These are phyloP conservation scores for Rhinatrema bivittatum DNA, from an alignment of 2,797 vertebrate genomes.

Conservation along the genomic window DNA sequence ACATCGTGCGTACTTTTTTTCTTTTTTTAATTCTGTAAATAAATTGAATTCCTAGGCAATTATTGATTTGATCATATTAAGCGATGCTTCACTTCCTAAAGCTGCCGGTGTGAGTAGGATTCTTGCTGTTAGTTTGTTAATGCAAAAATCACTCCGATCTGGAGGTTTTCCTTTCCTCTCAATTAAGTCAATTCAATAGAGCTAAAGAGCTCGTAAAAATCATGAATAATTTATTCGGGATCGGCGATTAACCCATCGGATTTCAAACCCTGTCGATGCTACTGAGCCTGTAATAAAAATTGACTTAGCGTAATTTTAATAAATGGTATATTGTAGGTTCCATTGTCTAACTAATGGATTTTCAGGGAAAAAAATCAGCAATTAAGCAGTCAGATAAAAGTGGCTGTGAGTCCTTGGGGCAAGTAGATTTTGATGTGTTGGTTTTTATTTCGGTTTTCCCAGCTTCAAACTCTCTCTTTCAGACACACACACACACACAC, in stretches of 20 bases:
- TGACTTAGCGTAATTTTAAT: constrained; percentile 48
- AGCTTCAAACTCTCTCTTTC: no score
- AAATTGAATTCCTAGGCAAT: not conserved
- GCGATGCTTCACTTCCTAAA: not conserved
- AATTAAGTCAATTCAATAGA: constrained; percentile 56
- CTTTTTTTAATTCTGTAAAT: no score
- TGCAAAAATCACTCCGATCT: no score
- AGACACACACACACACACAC: no score
- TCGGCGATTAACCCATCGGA: constrained; percentile 50
- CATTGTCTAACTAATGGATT: constrained; percentile 50
- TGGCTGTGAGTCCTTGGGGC: no score
- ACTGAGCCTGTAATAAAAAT: constrained; percentile 48
- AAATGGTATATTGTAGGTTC: constrained; percentile 49
- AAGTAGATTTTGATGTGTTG: no score
- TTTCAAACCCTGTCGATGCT: constrained; percentile 45
- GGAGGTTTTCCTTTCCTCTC: constrained; percentile 55
- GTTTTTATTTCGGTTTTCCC: no score
- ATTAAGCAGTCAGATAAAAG: constrained; percentile 34
- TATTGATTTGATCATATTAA: constrained; percentile 7
- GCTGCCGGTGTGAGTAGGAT: not conserved
- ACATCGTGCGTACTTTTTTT: no score
- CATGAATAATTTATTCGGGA: constrained; percentile 49
- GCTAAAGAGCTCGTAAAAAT: constrained; percentile 45
- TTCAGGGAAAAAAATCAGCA: constrained; percentile 49
- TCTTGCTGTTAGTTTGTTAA: not conserved